Base-by-base conservation (phyloP, 1,140 invertebrate genomes). In the Goniozus legneri region DNA sequence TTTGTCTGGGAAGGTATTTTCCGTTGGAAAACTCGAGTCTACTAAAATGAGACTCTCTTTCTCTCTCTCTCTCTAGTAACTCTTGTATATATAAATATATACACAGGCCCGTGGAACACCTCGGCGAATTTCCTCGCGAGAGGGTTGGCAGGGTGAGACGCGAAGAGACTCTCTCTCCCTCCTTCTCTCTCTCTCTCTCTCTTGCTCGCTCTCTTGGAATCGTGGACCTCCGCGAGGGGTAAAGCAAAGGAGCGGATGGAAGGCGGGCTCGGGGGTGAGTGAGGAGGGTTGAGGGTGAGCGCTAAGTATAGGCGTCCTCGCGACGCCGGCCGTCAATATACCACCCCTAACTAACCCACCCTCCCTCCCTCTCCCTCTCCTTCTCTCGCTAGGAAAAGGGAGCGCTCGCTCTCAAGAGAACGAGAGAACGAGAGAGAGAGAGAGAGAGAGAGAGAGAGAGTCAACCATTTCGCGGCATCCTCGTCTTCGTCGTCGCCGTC, bases 221-320 rank as follows among this genome's bases (percentile, higher is more conserved):
- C n/a, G n/a, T n/a, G n/a, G n/a, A n/a, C n/a, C n/a, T n/a, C n/a
- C 38, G 51, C 40, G 32, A 46, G 38, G 42, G 39, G 49, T 42
- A 31, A 31, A 43, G 47, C 44, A 47, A 50, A 37, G 54, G 54
- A 57, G 58, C 47, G 54, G 58, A 52, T 52, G 54, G 58, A 47
- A 54, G 47, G 49, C 57, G 56, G 58, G 53, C n/a, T 49, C 44
- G 50, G 48, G 52, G 36, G 37, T 44, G 41, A 14, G 44, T n/a
- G 44, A 43, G 33, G 38, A 43, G 13, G 48, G 34, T 30, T 36
- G 41, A 20, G 38, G 39, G 45, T 35, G 50, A 44, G 59, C 72
- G 71, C 72, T 73, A 75, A 75, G 71, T 73, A 73, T 73, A 73
- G 69, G 70, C 71, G 70, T 73, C 71, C 73, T 74, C 70, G 73